Evolutionary conservation across 2,797 vertebrate species (phyloP).

Genomic region (Brotula barbata): DNA sequence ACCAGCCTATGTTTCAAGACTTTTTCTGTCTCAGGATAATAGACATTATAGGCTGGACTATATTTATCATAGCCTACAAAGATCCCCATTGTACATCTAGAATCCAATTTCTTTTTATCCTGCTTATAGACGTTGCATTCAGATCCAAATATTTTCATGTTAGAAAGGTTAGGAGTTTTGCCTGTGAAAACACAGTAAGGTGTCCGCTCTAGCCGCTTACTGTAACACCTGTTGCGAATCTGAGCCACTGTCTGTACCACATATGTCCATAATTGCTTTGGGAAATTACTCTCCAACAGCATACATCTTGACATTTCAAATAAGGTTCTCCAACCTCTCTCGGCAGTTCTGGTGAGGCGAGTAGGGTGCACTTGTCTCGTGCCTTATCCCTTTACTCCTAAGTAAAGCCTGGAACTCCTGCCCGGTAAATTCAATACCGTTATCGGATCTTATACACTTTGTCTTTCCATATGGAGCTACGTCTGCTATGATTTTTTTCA

Average conservation of each 20-base stretch:
- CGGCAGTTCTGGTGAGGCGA: too few species aligned
- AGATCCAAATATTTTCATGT: slow-evolving; percentile 33
- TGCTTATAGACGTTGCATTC: slow-evolving; percentile 33
- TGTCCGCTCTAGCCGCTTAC: slow-evolving; percentile 23
- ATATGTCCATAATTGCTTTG: slow-evolving; percentile 36
- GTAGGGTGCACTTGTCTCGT: too few species aligned
- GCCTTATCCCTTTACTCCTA: too few species aligned
- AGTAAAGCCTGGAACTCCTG: too few species aligned
- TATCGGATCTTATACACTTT: too few species aligned
- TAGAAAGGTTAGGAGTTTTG: slow-evolving; percentile 29
- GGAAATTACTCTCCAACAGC: slow-evolving; percentile 37
- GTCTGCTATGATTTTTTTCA: too few species aligned
- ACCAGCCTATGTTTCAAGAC: slow-evolving; percentile 38
- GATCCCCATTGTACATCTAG: slow-evolving; percentile 15
- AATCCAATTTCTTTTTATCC: slow-evolving; percentile 30
- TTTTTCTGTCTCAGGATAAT: slow-evolving; percentile 7
- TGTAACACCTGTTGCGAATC: slow-evolving; percentile 40
- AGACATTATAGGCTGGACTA: slow-evolving; percentile 19
- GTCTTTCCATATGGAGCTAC: too few species aligned
- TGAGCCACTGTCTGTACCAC: slow-evolving; percentile 38
- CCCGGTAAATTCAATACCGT: too few species aligned
- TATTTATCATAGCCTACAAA: slow-evolving; percentile 14
- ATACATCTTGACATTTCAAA: slow-evolving; percentile 48
- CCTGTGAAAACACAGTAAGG: slow-evolving; percentile 28
- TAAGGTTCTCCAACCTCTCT: slow-evolving; percentile 21